Evolutionary conservation across 2,888 invertebrate genomes (phyloP).

Genomic region (Limenitis camilla): DNA sequence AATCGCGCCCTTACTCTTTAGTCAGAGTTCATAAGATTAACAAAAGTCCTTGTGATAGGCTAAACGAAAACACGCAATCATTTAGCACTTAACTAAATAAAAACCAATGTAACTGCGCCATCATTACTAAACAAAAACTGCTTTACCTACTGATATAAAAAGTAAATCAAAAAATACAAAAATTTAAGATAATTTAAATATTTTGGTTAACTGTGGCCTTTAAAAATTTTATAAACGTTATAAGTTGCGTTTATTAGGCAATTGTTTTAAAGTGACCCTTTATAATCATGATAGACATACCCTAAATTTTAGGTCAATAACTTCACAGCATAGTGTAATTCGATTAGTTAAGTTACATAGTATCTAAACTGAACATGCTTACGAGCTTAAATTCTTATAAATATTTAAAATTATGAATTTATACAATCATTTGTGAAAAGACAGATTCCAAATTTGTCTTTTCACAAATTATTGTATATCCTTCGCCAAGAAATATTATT

Average conservation of each 20-base stretch:
- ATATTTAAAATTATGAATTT: no score
- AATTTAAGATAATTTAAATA: no score
- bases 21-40: background rate
- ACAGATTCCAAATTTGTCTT: no score
- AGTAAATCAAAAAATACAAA: background rate
- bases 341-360: background rate
- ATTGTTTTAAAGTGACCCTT: constrained; percentile 39
- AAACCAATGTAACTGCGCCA: background rate
- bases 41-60: constrained; percentile 4
- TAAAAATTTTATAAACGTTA: background rate
- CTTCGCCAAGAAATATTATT: no score
- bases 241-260: constrained; percentile 36
- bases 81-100: background rate
- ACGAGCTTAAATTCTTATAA: no score
- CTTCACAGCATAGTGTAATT: background rate
- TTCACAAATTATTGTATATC: no score
- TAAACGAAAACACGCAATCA: constrained; percentile 12
- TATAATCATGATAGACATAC: constrained; percentile 39
- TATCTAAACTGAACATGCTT: background rate
- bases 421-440: no score
- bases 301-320: constrained; percentile 6
- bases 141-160: background rate
- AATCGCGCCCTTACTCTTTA: no score
- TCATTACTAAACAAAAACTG: background rate
- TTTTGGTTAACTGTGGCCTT: background rate